Percentiles rank a stretch among this genome's conserved stretches.
phyloP scores from a whole-genome alignment of 2,888 invertebrate genomes.

The Hoplodrina blanda region DNA sequence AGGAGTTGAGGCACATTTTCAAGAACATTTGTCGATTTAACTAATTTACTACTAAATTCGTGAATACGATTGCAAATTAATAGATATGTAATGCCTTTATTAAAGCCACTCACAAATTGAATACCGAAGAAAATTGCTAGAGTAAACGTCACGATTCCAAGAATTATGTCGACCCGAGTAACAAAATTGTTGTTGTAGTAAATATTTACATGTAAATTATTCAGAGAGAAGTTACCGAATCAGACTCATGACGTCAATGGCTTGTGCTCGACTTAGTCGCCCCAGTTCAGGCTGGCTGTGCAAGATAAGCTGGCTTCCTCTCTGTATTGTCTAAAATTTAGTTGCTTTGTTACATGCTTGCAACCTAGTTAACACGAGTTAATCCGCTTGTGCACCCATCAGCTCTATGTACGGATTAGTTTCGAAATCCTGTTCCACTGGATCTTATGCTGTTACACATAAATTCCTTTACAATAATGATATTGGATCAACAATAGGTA shows the following conservation, averaged over 20 bases:
- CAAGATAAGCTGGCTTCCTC: constrained; percentile 79
- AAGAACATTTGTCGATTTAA: background rate
- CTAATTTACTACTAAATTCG: constrained; percentile 7
- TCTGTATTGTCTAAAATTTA: constrained; percentile 77
- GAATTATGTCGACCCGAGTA: constrained; percentile 27
- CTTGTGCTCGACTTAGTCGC: constrained; percentile 57
- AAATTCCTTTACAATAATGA: background rate
- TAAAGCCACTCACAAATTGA: constrained; percentile 37
- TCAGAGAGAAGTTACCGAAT: constrained; percentile 54
- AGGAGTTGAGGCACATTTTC: background rate
- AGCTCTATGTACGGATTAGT: constrained; percentile 42
- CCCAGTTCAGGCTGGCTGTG: constrained; percentile 72
- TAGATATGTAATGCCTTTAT: constrained; percentile 32
- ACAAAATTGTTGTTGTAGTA: constrained; percentile 52
- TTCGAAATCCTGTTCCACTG: constrained; percentile 35
- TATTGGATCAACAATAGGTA: background rate
- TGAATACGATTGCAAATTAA: constrained; percentile 20
- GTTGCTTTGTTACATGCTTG: constrained; percentile 72
- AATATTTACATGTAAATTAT: constrained; percentile 60
- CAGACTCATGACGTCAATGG: constrained; percentile 56
- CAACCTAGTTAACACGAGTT: constrained; percentile 66
- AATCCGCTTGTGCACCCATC: constrained; percentile 53
- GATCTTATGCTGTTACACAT: constrained; percentile 16
- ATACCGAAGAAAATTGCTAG: constrained; percentile 36
- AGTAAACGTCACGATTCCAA: constrained; percentile 35